Evolutionary conservation across 1,140 invertebrate genomes (phyloP).

Genomic region (Caenorhabditis tropicalis): DNA sequence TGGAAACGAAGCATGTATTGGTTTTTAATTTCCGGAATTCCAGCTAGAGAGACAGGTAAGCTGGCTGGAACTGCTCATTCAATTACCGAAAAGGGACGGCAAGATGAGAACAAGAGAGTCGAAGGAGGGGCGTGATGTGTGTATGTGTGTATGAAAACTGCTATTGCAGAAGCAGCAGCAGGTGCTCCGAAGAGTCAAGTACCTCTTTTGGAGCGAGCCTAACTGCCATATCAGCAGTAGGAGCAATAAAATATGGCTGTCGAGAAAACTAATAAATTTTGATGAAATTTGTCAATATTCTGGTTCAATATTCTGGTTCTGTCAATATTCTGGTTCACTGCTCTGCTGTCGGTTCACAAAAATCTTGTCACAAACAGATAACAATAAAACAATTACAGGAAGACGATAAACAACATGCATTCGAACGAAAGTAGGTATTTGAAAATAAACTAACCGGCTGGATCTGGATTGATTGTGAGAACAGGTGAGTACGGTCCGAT

Average conservation of each 20-base stretch:
- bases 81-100: slow-evolving; percentile 5
- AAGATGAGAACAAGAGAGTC: neutral
- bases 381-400: neutral
- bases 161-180: neutral
- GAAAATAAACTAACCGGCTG: slow-evolving; percentile 58
- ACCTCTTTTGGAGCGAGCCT: neutral
- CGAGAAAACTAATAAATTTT: slow-evolving; percentile 39
- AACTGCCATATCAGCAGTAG: slow-evolving; percentile 18
- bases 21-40: neutral
- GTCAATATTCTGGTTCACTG: neutral
- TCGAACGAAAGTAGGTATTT: neutral
- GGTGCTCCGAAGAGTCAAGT: slow-evolving; percentile 25
- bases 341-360: neutral
- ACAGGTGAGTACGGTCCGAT: slow-evolving; percentile 64
- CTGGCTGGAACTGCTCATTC: neutral
- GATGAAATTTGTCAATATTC: neutral
- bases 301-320: too few relatives aligned
- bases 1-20: neutral
- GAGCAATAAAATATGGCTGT: neutral
- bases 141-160: neutral
- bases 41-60: neutral
- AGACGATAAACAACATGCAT: neutral
- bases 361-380: neutral
- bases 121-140: neutral
- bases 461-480: slow-evolving; percentile 60